A percentile compares a stretch with the other conserved stretches of the same genome.
phyloP scores from a whole-genome alignment of 2,797 vertebrate genomes.

The Semaprochilodus insignis region DNA sequence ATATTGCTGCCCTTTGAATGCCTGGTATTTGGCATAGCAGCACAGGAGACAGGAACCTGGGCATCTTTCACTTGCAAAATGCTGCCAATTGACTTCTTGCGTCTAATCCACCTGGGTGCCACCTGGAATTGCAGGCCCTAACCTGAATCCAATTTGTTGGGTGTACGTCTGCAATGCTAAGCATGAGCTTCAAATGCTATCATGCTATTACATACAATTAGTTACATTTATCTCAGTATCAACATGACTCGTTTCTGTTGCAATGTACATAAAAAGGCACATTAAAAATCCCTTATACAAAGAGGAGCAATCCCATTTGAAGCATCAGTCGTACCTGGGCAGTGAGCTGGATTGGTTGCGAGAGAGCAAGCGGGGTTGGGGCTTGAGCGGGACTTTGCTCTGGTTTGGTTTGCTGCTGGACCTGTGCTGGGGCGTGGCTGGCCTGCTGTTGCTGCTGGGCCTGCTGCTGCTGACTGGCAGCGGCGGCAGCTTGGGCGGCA shows the following conservation, averaged over 20 bases:
- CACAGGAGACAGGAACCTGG: no score
- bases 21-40: no score
- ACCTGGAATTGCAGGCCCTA: neutral
- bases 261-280: no score
- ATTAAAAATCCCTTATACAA: no score
- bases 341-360: slow-evolving; percentile 92
- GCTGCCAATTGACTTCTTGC: neutral
- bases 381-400: slow-evolving; percentile 73
- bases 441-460: slow-evolving; percentile 73
- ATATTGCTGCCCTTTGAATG: no score
- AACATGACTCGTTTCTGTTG: neutral
- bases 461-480: slow-evolving; percentile 61
- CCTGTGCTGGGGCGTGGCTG: slow-evolving; percentile 60
- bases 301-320: neutral
- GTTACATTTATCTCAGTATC: neutral
- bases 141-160: neutral
- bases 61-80: no score
- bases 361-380: slow-evolving; percentile 83
- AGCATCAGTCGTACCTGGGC: slow-evolving; percentile 82
- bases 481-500: slow-evolving; percentile 70
- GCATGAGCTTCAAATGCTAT: neutral
- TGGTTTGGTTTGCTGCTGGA: slow-evolving; percentile 57
- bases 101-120: neutral
- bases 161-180: neutral
- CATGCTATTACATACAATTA: neutral